Evolutionary conservation across 2,888 invertebrate genomes (phyloP), one percentile per base, ranked within the genome.

Genomic region (Harpalus rufipes): DNA sequence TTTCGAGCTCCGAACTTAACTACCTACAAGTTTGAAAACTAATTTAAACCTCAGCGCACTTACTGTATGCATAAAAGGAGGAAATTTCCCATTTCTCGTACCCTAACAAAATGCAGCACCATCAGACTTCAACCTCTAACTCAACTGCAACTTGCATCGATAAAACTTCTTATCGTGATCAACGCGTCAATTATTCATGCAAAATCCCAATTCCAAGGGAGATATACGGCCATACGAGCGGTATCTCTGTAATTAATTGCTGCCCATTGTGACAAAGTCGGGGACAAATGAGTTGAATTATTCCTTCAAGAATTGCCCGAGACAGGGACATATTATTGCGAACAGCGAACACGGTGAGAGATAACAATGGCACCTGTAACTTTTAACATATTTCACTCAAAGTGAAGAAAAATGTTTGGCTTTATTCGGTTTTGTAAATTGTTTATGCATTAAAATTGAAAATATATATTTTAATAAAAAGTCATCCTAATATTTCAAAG

Each of bases 241-340:
- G 58, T 82, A 82, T 82, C 82, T 82, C n/a, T 68, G 58, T 82
- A 82, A 82, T 82, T 82, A 82, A 82, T 68, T 82, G 72, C 72
- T 56, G 8, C 32, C 51, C 82, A 58, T 82, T 82, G 68, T 72
- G 72, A 82, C 72, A 51, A 56, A 68, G 72, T 58, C 72, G 32
- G 25, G 39, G 82, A 72, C 72, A 72, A 82, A 82, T 82, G 58
- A 39, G 68, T n/a, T 16, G 39, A 82, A 82, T 82, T 82, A 82
- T 72, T 82, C 82, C 32, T 72, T 51, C 8, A 72, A 72, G 72
- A 72, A 72, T 41, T 21, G 58, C 44, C 39, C 32, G 14, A 82
- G 82, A 82, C 68, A 25, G 65, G 51, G 51, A 81, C 68, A 81
- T 81, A 68, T 81, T 81, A 68, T 81, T 80, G 79, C 44, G 10